phyloP scores from a whole-genome alignment of 2,888 invertebrate genomes.

The Amblyteles armatorius region DNA sequence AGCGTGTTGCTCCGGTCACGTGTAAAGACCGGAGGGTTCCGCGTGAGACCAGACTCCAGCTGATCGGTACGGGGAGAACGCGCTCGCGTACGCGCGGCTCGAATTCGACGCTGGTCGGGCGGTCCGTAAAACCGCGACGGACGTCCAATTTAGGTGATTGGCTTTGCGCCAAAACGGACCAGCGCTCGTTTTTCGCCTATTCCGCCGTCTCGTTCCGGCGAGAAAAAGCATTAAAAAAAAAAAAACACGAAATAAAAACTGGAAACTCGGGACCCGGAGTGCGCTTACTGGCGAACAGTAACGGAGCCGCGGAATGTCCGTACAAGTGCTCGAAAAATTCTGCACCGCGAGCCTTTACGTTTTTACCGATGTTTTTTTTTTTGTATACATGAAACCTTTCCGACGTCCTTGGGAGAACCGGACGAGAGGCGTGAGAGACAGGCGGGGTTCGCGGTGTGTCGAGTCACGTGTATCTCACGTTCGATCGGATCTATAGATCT shows the following conservation, averaged over 20 bases:
- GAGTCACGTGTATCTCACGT: slow-evolving; percentile 68
- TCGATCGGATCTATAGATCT: slow-evolving; percentile 64
- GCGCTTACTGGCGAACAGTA: not conserved
- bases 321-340: slow-evolving; percentile 60
- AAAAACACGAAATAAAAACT: slow-evolving; percentile 12
- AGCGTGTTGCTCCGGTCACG: slow-evolving; percentile 76
- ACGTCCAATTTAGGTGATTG: slow-evolving; percentile 57
- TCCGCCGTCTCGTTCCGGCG: slow-evolving; percentile 10
- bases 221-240: slow-evolving; percentile 16
- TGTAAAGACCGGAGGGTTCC: slow-evolving; percentile 65
- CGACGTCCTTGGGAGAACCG: slow-evolving; percentile 58
- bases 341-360: not conserved
- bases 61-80: slow-evolving; percentile 36
- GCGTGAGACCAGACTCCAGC: slow-evolving; percentile 41
- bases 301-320: slow-evolving; percentile 48
- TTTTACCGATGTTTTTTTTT: not conserved
- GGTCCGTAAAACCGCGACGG: slow-evolving; percentile 36
- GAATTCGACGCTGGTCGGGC: slow-evolving; percentile 36
- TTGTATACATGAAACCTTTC: slow-evolving; percentile 56
- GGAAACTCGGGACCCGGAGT: not conserved
- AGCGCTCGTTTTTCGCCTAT: slow-evolving; percentile 24
- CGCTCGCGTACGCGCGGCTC: slow-evolving; percentile 11
- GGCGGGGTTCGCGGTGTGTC: slow-evolving; percentile 29
- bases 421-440: slow-evolving; percentile 65
- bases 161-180: slow-evolving; percentile 47